Base-by-base conservation (phyloP, 2,113 vertebrate genomes). In the Oryzias melastigma region DNA sequence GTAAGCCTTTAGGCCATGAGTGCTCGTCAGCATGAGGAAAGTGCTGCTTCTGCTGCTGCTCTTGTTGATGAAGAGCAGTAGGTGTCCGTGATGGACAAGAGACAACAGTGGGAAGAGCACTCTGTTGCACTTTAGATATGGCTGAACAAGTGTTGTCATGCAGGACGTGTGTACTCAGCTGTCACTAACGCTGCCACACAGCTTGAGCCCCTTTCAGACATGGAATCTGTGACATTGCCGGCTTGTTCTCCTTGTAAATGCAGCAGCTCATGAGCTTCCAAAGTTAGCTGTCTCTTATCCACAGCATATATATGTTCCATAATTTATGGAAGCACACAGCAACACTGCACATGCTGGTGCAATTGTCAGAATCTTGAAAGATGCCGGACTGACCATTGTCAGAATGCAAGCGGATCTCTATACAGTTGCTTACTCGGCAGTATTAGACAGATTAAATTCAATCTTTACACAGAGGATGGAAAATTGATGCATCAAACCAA, bases 1-100 rank as follows among this genome's bases (percentile, higher is more conserved):
- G 40, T 62, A 43, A 68, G 59, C 57, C 62, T 77, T 67, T 45
- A 51, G 61, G 52, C 44, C 5, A 17, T 17, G 49, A 52, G 35
- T 5, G 17, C 47, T 62, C 6, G n/a, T 69, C 52, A 53, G 19
- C 20, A 54, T 42, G 43, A 35, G 35, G 16, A 59, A 14, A 4
- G 60, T 43, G 27, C 60, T 7, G 40, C 20, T 50, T 14, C 44
- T 58, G 40, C 48, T 50, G 60, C 35, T 22, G 17, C 43, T 41
- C 15, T 4, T 40, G 18, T 46, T 29, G 62, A 68, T 69, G 51
- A 57, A 52, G 49, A 77, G 27, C 43, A 19, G 49, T 52, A 54
- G 25, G 40, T 47, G 48, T 69, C 51, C 43, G 58, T 52, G 69
- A 58, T 53, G 59, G 48, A 56, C 35, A 40, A 10, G 50, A 67